Evolutionary conservation across 1,140 invertebrate genomes (phyloP), one percentile per base, ranked within the genome.

Genomic region (Rhopalosiphum padi): DNA sequence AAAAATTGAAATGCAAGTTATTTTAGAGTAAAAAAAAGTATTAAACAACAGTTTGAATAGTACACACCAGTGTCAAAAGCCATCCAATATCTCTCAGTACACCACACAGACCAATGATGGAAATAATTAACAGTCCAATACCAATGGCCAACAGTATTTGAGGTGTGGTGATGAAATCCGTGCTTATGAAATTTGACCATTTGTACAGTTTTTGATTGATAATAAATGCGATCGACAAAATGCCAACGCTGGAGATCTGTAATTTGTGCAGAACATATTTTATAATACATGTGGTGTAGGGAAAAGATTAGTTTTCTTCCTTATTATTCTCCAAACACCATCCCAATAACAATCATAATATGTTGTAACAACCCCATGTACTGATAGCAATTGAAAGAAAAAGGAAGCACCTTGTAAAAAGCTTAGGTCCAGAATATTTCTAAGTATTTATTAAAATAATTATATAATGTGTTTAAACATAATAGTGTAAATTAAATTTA

Each of bases 91-190:
- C 97, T 92, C 97, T 96, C 92, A 98, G 97, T 15, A 98, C 97
- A 48, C 98, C 98, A 94, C 97, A 98, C 95, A 98, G 98, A 94
- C 98, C 98, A 94, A 98, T 97, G 96, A 97, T 98, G 18, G 97
- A 97, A 93, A 98, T 97, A 48, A 97, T 94, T 94, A 98, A 97
- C 94, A 98, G 97, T 83, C 97, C 95, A 1, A 96, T 95, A 22
- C 98, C 98, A 94, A 97, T 95, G 89, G 97, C 95, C 94, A 98
- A 97, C 94, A 98, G 96, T 53, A 98, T 96, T 53, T 98, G 96
- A 30, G 98, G 97, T 23, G 96, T 97, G 0, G 97, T 97, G 94
- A 97, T 97, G 94, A 98, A 97, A 95, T 96, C 96, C 94, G 96
- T 96, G 95, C 97, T 96, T 11, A 94, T 91, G 77, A 94, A 94